Evolutionary conservation across 2,888 invertebrate species (phyloP), one percentile per base, ranked within the genome.

Genomic region (Erebia aethiops): DNA sequence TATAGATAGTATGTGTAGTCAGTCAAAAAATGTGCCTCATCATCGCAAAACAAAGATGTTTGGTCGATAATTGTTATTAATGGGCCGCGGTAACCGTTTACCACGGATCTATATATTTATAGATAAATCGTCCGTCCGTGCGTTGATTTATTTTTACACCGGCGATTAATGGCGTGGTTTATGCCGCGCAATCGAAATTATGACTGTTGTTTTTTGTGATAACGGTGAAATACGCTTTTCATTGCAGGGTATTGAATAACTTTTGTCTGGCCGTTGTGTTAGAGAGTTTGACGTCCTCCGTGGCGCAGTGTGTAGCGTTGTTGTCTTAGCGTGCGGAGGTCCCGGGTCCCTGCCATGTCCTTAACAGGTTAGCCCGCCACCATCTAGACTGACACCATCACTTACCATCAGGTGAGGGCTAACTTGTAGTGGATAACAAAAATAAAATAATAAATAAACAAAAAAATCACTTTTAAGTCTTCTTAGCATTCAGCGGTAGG

Each of bases 1-100:
- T 35, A 35, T 35, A 35, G 7, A 35, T 35, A 35, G 35, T 7
- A 35, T 35, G 35, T 43, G 46, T 43, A 69, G 52, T 54, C 65
- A 61, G 65, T 75, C 51, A 74, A 78, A 56, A 82, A 78, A 69
- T 74, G 67, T 69, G 85, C 80, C 73, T 77, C 83, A 76, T 90
- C 90, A 90, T 80, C 63, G 74, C 79, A 82, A 87, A 88, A 88
- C 86, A 86, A 83, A 90, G 90, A 90, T 89, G 88, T 89, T 86
- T 83, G 75, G 71, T 80, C 73, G 87, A 90, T 90, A 87, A 87
- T 86, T 76, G 74, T 75, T 83, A 83, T 87, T 88, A 88, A 88
- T 87, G 84, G 85, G 77, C 56, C 57, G 10, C 78, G 76, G 79
- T 78, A 79, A 79, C 77, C 76, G 81, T 81, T 83, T 81, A 46